Conservation (phyloP, 2,888 invertebrate genomes). For the Alentia gelatinosa region DNA sequence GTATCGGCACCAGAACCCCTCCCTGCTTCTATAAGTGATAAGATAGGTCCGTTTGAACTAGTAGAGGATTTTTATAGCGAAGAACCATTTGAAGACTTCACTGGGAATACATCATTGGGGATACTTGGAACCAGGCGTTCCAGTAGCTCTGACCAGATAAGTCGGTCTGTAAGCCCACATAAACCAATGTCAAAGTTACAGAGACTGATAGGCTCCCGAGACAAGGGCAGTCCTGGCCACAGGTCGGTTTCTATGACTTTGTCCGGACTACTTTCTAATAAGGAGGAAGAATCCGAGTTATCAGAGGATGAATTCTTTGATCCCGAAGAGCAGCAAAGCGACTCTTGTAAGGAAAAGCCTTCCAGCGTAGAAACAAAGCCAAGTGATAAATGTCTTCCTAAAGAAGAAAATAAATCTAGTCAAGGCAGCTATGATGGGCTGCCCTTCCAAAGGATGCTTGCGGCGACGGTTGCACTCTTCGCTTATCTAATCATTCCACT, state of each 20-base stretch:
- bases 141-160: not conserved
- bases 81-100: conserved; percentile 52
- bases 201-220: conserved; percentile 33
- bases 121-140: not conserved
- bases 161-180: not conserved
- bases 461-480: conserved; percentile 64
- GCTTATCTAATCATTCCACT: conserved; percentile 73
- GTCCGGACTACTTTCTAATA: conserved; percentile 49
- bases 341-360: not conserved
- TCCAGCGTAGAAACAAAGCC: not conserved
- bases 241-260: conserved; percentile 51
- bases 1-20: not conserved
- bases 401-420: not conserved
- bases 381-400: not conserved
- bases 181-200: conserved; percentile 45
- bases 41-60: conserved; percentile 8
- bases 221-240: conserved; percentile 38
- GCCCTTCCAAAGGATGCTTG: conserved; percentile 52
- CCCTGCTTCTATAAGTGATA: not conserved
- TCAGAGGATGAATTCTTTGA: conserved; percentile 52
- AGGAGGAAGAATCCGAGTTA: not conserved
- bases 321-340: conserved; percentile 29
- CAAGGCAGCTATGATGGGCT: not conserved
- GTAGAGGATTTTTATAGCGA: conserved; percentile 42
- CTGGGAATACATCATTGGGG: not conserved